phyloP scores from a whole-genome alignment of 2,888 invertebrate genomes.

The Hirtodrosophila cameraria region DNA sequence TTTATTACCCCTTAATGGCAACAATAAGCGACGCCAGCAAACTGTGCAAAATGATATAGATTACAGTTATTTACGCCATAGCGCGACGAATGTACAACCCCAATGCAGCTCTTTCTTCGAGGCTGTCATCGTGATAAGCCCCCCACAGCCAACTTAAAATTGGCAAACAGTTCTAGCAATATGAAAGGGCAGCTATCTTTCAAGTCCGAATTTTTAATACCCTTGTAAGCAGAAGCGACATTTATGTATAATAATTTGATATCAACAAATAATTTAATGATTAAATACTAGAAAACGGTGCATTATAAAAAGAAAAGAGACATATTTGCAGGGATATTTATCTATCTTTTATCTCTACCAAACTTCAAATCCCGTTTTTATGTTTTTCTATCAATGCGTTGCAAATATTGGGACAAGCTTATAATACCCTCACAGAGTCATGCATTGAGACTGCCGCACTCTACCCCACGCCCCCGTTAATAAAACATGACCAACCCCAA shows the following conservation, averaged over 20 bases:
- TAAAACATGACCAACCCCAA: constrained; percentile 17
- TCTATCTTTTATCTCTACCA: no score
- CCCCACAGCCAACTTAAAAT: not conserved
- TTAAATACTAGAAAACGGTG: not conserved
- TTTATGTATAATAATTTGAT: no score
- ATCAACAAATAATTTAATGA: no score
- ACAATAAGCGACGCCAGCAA: constrained; percentile 30
- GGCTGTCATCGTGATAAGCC: not conserved
- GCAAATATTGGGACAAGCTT: no score
- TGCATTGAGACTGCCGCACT: not conserved
- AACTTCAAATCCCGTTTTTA: no score
- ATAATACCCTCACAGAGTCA: no score
- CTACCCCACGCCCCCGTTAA: not conserved
- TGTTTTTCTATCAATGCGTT: no score
- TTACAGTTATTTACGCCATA: constrained; percentile 32
- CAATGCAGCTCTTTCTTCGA: constrained; percentile 7
- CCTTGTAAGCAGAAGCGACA: no score
- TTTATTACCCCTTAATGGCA: constrained; percentile 34
- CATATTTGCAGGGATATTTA: no score
- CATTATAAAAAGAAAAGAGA: no score
- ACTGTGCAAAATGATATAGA: constrained; percentile 37
- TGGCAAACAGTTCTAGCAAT: constrained; percentile 7
- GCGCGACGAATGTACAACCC: constrained; percentile 12
- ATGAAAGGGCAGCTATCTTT: no score
- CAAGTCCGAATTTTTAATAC: no score